Evolutionary conservation across 2,888 invertebrate species (phyloP), one percentile per base, ranked within the genome.

Genomic region (Acanthopleura granulata): DNA sequence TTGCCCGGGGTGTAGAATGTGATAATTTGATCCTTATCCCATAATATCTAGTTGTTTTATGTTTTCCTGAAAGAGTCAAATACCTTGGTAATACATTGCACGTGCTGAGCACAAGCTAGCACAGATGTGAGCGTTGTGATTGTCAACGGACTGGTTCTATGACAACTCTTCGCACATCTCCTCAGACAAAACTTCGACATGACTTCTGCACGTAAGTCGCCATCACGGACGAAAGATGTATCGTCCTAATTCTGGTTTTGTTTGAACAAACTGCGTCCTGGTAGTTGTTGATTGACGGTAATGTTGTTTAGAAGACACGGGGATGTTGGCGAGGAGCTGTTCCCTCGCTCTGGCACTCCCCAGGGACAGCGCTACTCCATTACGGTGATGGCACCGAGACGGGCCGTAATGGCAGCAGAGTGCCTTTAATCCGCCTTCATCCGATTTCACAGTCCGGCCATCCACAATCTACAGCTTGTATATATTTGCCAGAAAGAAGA

Each of bases 361-460:
- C 4, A 27, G 66, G 66, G 25, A 25, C 66, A 27, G n/a, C 66
- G 25, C 16, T 15, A 16, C 22, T 22, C 66, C 66, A 66, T 66
- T 66, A 66, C 66, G 22, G 27, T 66, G 66, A 66, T 66, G 66
- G 29, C 25, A 25, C 16, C 25, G 16, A 66, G 66, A 66, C 66
- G 25, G 66, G 27, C 27, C n/a, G 18, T 27, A 66, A 27, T 22
- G 66, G 27, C 29, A 25, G 25, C 29, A 66, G 66, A 66, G 66
- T 66, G 66, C 66, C 66, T 66, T 27, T 66, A 66, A 66, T 66
- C 66, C 66, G 22, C 66, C 25, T 6, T 66, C 25, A 66, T 66
- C 66, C 66, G 66, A 66, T 66, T 66, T 66, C 66, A 27, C n/a
- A 57, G n/a, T 57, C 57, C 57, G 57, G n/a, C 57, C 16, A 18